phyloP scores from a whole-genome alignment of 2,888 invertebrate species.

The Lithophane semibrunnea region DNA sequence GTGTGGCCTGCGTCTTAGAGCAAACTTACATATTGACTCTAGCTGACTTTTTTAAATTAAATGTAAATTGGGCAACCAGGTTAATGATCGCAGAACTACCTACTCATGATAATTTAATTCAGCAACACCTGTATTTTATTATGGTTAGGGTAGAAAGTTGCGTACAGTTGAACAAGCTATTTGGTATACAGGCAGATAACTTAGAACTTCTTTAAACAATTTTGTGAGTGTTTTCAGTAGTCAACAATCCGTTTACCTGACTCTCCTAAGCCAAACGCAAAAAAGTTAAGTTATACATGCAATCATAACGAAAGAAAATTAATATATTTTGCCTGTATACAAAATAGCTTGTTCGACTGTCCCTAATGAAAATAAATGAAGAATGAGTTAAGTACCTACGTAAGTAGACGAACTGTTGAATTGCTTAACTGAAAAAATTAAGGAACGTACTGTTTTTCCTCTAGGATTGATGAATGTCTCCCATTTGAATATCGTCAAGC shows the following conservation, averaged over 20 bases:
- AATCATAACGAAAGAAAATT: too few species aligned
- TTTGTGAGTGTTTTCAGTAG: too few species aligned
- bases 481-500: constrained; percentile 10
- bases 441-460: not conserved
- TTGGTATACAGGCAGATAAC: too few species aligned
- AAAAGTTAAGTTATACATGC: too few species aligned
- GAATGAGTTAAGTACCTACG: too few species aligned
- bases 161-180: too few species aligned
- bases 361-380: not conserved
- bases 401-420: not conserved
- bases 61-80: not conserved
- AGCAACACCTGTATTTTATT: not conserved
- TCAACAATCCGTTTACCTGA: too few species aligned
- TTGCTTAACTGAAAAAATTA: not conserved
- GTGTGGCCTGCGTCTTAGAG: not conserved
- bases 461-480: constrained; percentile 5
- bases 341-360: too few species aligned
- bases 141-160: not conserved
- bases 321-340: too few species aligned
- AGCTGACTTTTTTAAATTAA: not conserved
- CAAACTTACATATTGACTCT: not conserved
- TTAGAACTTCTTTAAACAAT: too few species aligned
- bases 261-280: too few species aligned
- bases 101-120: not conserved
- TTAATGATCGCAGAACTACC: not conserved